Percentiles rank a stretch among this genome's conserved stretches.
Evolutionary conservation across 2,888 invertebrate species (phyloP).

Genomic region (Camptogramma bilineatum): DNA sequence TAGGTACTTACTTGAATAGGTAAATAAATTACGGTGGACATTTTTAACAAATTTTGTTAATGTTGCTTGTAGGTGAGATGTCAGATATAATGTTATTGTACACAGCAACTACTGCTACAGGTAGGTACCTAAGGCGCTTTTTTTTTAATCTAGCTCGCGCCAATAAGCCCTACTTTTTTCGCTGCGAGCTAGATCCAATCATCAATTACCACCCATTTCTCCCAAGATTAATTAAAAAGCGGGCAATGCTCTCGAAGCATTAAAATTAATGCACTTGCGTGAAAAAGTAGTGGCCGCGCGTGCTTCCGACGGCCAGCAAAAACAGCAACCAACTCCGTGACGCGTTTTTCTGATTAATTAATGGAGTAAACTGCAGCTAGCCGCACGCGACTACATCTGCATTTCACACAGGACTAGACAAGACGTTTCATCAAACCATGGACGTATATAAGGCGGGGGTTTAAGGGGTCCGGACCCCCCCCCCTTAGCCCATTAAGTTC

Average conservation of each 20-base stretch:
- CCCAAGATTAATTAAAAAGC: constrained; percentile 53
- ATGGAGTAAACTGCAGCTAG: constrained; percentile 14
- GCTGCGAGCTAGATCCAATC: constrained; percentile 8
- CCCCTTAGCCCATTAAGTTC: no score
- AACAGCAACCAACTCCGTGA: constrained; percentile 52
- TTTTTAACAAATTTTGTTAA: no score
- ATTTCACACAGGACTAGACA: neutral
- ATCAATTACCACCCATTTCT: constrained; percentile 30
- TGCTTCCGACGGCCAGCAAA: constrained; percentile 65
- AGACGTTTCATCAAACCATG: no score
- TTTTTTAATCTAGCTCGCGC: neutral
- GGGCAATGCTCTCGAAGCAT: constrained; percentile 67
- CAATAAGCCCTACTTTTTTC: constrained; percentile 5
- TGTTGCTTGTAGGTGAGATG: no score
- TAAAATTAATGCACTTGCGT: constrained; percentile 64
- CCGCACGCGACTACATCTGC: constrained; percentile 22
- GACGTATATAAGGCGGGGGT: no score
- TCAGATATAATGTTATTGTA: no score
- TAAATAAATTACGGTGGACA: no score
- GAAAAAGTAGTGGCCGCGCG: constrained; percentile 61
- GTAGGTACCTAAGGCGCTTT: neutral
- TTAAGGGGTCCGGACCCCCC: no score
- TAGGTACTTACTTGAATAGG: no score
- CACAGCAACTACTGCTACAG: no score
- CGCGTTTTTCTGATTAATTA: constrained; percentile 33